Evolutionary conservation across 2,888 invertebrate species (phyloP).

Genomic region (Lottia scabra): DNA sequence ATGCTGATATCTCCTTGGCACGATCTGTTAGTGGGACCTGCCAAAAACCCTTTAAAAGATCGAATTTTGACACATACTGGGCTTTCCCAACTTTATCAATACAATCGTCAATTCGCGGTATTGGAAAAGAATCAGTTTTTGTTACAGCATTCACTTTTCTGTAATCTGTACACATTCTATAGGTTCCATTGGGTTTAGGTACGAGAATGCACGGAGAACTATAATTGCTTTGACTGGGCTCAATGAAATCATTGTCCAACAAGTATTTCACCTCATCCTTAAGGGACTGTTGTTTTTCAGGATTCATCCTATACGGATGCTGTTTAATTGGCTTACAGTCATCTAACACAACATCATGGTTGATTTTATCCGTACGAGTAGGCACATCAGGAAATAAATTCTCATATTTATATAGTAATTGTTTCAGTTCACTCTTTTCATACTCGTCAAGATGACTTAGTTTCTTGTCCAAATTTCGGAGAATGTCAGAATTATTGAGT

Average conservation of each 20-base stretch:
- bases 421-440: background rate
- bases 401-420: constrained; percentile 4
- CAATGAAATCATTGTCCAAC: constrained; percentile 40
- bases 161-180: constrained; percentile 36
- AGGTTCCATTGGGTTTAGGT: constrained; percentile 29
- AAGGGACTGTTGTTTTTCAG: constrained; percentile 19
- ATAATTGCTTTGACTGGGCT: constrained; percentile 36
- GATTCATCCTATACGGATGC: constrained; percentile 18
- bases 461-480: background rate
- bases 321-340: constrained; percentile 19
- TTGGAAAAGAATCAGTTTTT: constrained; percentile 39
- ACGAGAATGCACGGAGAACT: constrained; percentile 40
- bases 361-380: background rate
- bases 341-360: constrained; percentile 22
- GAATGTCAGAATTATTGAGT: too few relatives aligned
- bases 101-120: constrained; percentile 39
- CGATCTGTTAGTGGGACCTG: constrained; percentile 30
- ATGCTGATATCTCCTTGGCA: constrained; percentile 39
- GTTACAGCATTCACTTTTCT: constrained; percentile 39
- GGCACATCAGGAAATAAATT: constrained; percentile 20
- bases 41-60: constrained; percentile 31
- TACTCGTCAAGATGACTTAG: background rate
- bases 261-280: constrained; percentile 30
- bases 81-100: constrained; percentile 39
- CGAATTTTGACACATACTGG: constrained; percentile 33